Base-by-base conservation (phyloP, 2,113 vertebrate species). In the Brachionichthys hirsutus region DNA sequence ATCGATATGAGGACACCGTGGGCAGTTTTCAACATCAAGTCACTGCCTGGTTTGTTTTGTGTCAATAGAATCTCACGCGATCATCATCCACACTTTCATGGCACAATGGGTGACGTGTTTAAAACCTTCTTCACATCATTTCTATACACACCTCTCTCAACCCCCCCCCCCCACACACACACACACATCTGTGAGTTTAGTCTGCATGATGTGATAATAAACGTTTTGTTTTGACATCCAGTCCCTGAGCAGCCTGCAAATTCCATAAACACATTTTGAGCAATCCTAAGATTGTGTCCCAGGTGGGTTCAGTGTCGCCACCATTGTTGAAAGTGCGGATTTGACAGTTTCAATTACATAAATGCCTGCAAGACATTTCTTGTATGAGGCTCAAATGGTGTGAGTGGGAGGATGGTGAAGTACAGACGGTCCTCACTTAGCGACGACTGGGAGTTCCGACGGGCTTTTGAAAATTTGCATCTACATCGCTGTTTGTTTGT, bases 201-300 rank as follows among this genome's bases (percentile, higher is more conserved):
- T 45, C 22, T 53, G 7, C 50, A 20, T 35, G 43, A 73, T 60
- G 57, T 54, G 60, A 56, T 60, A 58, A 42, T 18, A 53, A 66
- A 49, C 12, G 22, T 6, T 60, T 0, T 73, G 60, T 75, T 72
- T 55, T 83, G 70, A 83, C 77, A 77, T 52, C 16, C 13, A 22
- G 56, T 59, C 73, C 62, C 66, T 67, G 47, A 54, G 35, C 62
- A 57, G 45, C 18, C 58, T 43, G 62, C 17, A 60, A 64, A 70
- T 72, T 20, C 57, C 51, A 36, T 56, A 79, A 62, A 47, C 56
- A 12, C n/a, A 22, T 62, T 40, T 24, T 42, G 20, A 64, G 67
- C 58, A 56, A 52, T 63, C 64, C 46, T 30, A 79, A 38, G 64
- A 44, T 22, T 20, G 11, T 24, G 22, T 63, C 50, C 65, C 51